phyloP scores from a whole-genome alignment of 1,140 invertebrate species.

The Anadara kagoshimensis region DNA sequence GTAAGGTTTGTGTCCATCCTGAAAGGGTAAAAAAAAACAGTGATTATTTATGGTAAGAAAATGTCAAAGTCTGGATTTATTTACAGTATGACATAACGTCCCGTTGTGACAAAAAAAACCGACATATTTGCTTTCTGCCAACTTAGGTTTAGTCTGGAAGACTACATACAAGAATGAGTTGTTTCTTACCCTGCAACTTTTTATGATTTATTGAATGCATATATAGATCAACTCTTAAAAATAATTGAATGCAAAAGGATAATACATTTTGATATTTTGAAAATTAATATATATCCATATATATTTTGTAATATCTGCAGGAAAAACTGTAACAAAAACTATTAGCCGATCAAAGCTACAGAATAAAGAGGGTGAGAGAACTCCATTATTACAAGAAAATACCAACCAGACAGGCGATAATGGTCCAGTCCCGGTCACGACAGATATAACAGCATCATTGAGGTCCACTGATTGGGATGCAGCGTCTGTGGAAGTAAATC shows the following conservation, averaged over 20 bases:
- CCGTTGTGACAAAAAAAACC: no score
- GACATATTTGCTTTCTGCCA: no score
- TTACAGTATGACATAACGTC: no score
- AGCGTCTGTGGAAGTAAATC: slow-evolving; percentile 38
- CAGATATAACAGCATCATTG: slow-evolving; percentile 3
- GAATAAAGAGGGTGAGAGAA: slow-evolving; percentile 35
- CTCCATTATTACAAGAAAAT: slow-evolving; percentile 48
- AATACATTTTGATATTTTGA: neutral
- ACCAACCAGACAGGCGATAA: slow-evolving; percentile 1
- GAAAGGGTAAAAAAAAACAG: no score
- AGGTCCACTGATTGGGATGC: slow-evolving; percentile 44
- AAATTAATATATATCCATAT: neutral
- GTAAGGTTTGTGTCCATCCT: no score
- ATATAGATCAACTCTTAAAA: no score
- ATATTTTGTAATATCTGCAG: slow-evolving; percentile 32
- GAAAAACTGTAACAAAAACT: slow-evolving; percentile 49
- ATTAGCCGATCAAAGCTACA: slow-evolving; percentile 24
- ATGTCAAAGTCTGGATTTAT: no score
- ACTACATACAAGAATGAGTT: no score
- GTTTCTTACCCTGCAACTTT: no score
- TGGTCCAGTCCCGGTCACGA: neutral
- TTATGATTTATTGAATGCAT: no score
- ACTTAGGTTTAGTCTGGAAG: no score
- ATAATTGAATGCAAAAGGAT: neutral
- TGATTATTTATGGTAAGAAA: no score